Evolutionary conservation across 2,888 invertebrate species (phyloP), one percentile per base, ranked within the genome.

Genomic region (Serripes groenlandicus): DNA sequence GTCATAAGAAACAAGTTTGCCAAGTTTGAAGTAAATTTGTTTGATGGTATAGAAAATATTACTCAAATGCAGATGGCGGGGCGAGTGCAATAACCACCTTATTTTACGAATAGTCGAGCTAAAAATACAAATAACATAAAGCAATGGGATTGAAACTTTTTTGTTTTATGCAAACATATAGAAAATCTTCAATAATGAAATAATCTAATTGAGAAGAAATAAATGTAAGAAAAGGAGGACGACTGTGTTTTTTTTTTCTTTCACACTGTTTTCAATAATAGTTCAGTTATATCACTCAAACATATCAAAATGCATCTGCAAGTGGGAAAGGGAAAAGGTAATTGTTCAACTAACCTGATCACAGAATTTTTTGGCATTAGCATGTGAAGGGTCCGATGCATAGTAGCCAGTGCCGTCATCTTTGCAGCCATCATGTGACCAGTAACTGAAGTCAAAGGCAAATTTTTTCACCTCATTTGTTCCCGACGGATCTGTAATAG

Each of bases 401-500:
- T 92, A 93, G 87, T 95, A 95, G 1, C 96, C 96, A 87, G 94
- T 93, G 4, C 90, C 81, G 3, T 93, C 92, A 75, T 95, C 95
- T 58, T 94, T 95, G 89, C 91, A 95, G 1, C 96, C 96, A 89
- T 96, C 96, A 91, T 95, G 95, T 34, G 96, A 96, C 96, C 96
- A 96, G 90, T 96, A 96, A 83, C 95, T 95, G 92, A 94, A 94
- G 92, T 96, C 96, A 91, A 95, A 96, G 0, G 95, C 94, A 90
- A 96, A 96, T 81, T 94, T 93, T 81, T 95, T 95, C 32, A 79
- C 85, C 21, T 94, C 94, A 23, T 95, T 95, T 0, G 89, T 80
- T 52, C 93, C 94, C 5, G 93, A 92, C 0, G 96, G 96, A 89
- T 96, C 95, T 56, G 92, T 94, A 60, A 96, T 94, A 32, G 90